These are phyloP conservation scores for Vanessa atalanta DNA, from an alignment of 1,140 invertebrate genomes.

Conservation along the genomic window DNA sequence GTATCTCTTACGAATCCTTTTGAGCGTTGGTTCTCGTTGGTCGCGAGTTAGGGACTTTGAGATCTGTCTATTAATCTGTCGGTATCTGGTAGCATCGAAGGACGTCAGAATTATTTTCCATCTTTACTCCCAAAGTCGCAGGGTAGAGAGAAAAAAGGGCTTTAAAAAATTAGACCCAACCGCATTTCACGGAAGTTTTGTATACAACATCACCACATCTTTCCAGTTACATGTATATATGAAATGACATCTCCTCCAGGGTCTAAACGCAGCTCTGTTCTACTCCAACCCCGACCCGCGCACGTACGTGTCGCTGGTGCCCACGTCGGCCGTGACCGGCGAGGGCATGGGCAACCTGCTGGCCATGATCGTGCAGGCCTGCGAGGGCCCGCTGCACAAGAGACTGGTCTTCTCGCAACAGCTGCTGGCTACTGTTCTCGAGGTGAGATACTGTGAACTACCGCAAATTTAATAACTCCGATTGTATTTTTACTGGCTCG, in stretches of 20 bases:
- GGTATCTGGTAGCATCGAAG: too few relatives aligned
- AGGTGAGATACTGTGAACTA: constrained; percentile 72
- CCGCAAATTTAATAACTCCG: too few relatives aligned
- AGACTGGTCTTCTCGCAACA: constrained; percentile 96
- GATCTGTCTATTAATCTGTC: too few relatives aligned
- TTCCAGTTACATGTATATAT: neutral
- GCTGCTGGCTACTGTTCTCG: constrained; percentile 97
- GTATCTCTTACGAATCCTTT: too few relatives aligned
- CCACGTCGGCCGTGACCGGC: constrained; percentile 97
- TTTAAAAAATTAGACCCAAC: too few relatives aligned
- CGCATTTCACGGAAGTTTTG: neutral
- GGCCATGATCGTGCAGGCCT: constrained; percentile 94
- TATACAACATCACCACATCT: neutral
- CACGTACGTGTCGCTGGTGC: constrained; percentile 96
- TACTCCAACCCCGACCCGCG: constrained; percentile 97
- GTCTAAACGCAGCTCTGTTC: constrained; percentile 96
- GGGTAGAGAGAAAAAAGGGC: too few relatives aligned
- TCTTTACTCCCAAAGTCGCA: too few relatives aligned
- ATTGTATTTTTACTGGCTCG: too few relatives aligned
- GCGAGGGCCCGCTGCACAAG: constrained; percentile 95
- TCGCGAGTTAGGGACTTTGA: too few relatives aligned
- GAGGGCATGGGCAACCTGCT: constrained; percentile 99
- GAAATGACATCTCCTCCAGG: constrained; percentile 69
- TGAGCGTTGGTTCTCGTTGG: too few relatives aligned
- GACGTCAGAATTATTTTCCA: too few relatives aligned